Evolutionary conservation across 2,797 vertebrate species (phyloP), one percentile per base, ranked within the genome.

Genomic region (Mionectes olivaceus): DNA sequence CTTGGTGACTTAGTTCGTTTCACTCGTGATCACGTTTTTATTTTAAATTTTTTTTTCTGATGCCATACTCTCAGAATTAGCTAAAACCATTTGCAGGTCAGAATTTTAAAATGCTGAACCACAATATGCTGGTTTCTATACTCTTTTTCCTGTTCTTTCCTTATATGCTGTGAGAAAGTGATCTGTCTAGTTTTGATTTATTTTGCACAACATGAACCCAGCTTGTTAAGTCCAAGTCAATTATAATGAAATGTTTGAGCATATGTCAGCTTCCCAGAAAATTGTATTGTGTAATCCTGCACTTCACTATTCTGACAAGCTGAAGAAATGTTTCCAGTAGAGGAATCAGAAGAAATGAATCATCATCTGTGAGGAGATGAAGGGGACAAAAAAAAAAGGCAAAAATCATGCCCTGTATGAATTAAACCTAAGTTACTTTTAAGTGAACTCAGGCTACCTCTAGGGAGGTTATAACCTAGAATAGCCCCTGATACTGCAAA

Each of bases 141-240:
- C 19, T 81, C 33, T 37, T 70, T 85, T 15, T 46, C 52, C 5
- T 39, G 23, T 68, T 11, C 9, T 37, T 75, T 78, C 37, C 46
- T 49, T 64, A 28, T 23, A 30, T 0, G 1, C 27, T 35, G 14
- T 60, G 44, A 75, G 53, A 90, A 88, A 89, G 79, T 30, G 9
- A 74, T 84, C 67, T 84, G 57, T 78, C 87, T 94, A 73, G n/a
- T 74, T 93, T 65, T 82, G 61, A 81, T 91, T 77, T 89, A 73
- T 93, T 87, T 95, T 94, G 44, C 53, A 74, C 60, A 65, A 53
- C 44, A 67, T 50, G 84, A 89, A 87, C 56, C 63, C 70, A 73
- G 52, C 68, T 94, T 93, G 89, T 93, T 92, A 94, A 92, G 53
- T 89, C 83, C 55, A 70, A 89, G 71, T 78, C 87, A 94, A 89